Percentiles rank a stretch among this genome's conserved stretches.
Evolutionary conservation across 2,888 invertebrate species (phyloP).

Genomic region (Sminthurinus aureus): DNA sequence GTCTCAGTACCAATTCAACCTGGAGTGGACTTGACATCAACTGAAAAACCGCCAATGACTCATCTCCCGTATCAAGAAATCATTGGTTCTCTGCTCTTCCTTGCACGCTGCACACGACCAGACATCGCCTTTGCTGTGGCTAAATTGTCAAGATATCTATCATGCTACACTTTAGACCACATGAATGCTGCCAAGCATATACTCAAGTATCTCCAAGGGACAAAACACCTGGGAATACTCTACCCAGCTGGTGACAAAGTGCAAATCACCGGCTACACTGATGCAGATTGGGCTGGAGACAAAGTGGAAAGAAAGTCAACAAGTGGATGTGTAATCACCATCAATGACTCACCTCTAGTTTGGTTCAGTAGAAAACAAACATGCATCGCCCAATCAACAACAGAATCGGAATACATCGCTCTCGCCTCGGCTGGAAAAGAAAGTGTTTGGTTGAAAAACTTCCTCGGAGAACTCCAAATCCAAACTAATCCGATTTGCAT

Average conservation of each 20-base stretch:
- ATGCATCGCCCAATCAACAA: conserved; percentile 12
- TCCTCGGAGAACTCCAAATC: conserved; percentile 15
- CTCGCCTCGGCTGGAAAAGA: not conserved
- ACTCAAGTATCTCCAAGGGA: conserved; percentile 60
- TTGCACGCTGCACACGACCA: conserved; percentile 46
- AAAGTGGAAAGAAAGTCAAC: conserved; percentile 55
- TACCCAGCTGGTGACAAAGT: conserved; percentile 41
- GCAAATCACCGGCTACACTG: conserved; percentile 56
- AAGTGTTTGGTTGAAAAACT: not conserved
- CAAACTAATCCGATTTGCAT: not conserved
- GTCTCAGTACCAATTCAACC: conserved; percentile 19
- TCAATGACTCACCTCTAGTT: not conserved
- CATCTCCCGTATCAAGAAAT: conserved; percentile 47
- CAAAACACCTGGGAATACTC: conserved; percentile 52
- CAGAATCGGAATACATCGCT: conserved; percentile 41
- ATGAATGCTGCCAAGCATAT: conserved; percentile 60
- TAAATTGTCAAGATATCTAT: conserved; percentile 47
- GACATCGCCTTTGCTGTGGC: conserved; percentile 50
- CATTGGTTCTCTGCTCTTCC: conserved; percentile 47
- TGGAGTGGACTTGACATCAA: conserved; percentile 3
- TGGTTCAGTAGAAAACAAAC: conserved; percentile 33
- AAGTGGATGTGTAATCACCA: conserved; percentile 50
- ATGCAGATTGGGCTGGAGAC: conserved; percentile 60
- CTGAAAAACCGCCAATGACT: not conserved
- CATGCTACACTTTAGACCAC: conserved; percentile 44